These are phyloP conservation scores for Calyptomena viridis DNA, from an alignment of 2,113 vertebrate genomes.

Conservation along the genomic window DNA sequence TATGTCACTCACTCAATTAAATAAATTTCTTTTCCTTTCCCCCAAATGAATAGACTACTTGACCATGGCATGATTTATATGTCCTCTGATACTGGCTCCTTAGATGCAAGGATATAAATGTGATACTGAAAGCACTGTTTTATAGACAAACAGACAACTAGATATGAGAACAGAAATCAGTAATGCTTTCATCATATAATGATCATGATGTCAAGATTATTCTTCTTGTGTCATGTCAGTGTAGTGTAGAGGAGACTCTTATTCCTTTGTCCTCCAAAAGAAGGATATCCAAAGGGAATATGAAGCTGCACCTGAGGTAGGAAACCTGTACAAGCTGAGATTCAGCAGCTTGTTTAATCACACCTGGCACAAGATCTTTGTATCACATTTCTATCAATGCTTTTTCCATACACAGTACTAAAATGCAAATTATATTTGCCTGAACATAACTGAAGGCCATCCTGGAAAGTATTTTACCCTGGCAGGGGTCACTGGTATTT, in stretches of 20 bases:
- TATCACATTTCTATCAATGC: not conserved
- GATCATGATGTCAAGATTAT: not conserved
- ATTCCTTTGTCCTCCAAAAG: not conserved
- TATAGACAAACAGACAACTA: not conserved
- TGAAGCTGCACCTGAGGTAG: not conserved
- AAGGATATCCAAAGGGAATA: not conserved
- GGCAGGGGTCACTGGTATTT: not conserved
- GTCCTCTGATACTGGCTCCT: not conserved
- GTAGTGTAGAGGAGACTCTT: not conserved
- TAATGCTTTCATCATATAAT: not conserved
- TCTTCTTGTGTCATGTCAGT: not conserved
- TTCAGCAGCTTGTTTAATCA: not conserved
- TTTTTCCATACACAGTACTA: not conserved
- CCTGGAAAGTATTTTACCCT: not conserved
- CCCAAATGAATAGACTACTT: not conserved
- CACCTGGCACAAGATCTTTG: not conserved
- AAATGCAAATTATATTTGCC: not conserved
- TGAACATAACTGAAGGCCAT: not conserved
- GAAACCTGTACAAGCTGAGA: not conserved
- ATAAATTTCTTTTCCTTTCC: not conserved
- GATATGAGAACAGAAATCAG: not conserved
- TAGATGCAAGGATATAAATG: not conserved
- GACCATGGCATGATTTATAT: not conserved
- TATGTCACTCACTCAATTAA: not conserved
- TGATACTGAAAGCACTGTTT: not conserved